Percentiles rank a stretch among this genome's conserved stretches.
Evolutionary conservation across 2,797 vertebrate species (phyloP).

Genomic region (Anabas testudineus): DNA sequence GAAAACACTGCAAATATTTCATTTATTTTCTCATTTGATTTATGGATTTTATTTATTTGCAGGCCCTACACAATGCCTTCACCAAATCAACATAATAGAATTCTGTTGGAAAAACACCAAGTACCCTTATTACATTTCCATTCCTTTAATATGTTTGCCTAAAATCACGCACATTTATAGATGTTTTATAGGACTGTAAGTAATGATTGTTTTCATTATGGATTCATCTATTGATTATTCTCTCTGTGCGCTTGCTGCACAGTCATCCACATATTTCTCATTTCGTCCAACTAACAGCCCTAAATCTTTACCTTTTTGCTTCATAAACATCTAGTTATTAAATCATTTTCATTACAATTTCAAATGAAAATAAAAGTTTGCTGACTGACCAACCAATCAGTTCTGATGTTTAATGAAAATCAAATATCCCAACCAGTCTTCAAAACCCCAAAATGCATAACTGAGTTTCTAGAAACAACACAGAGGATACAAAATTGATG

Average conservation of each 20-base stretch:
- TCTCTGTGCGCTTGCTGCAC: no score
- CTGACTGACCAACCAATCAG: not conserved
- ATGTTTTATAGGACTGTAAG: not conserved
- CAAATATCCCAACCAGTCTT: not conserved
- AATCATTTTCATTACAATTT: not conserved
- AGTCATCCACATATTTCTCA: not conserved
- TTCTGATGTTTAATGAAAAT: not conserved
- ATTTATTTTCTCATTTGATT: not conserved
- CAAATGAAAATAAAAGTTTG: no score
- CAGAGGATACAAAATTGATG: not conserved
- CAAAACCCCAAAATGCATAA: not conserved
- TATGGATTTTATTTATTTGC: not conserved
- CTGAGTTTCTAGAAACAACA: not conserved
- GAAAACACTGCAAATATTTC: no score
- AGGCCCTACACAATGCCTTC: no score
- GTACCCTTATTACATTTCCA: fast-evolving
- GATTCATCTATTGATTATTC: not conserved
- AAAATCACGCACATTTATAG: not conserved
- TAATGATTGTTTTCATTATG: not conserved
- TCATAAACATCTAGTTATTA: not conserved
- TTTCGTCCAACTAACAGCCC: not conserved
- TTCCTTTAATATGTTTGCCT: not conserved
- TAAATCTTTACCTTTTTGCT: not conserved
- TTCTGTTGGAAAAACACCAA: not conserved
- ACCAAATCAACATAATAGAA: no score